Conservation (phyloP, 2,797 vertebrate species). For the Eleutherodactylus coqui region DNA sequence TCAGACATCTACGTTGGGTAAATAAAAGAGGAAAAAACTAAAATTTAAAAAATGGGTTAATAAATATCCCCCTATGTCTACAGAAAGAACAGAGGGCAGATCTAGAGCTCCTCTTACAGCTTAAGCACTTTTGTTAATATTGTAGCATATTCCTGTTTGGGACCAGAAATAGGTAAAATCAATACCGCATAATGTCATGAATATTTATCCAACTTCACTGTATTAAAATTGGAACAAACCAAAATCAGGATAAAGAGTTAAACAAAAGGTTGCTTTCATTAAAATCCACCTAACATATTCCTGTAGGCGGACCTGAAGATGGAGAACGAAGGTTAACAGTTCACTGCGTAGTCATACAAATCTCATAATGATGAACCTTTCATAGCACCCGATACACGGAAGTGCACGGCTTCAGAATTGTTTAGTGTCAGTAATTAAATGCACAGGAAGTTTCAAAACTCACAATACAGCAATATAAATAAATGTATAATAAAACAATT, state of each 20-base stretch:
- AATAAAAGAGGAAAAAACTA: too few relatives aligned
- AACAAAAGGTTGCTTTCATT: constrained; percentile 3
- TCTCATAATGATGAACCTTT: constrained; percentile 9
- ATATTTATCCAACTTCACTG: neutral
- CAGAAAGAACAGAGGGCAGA: too few relatives aligned
- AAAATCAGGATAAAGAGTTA: constrained; percentile 3
- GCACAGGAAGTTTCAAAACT: neutral
- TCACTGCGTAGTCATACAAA: neutral
- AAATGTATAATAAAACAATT: neutral
- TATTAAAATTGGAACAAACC: neutral
- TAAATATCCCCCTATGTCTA: too few relatives aligned
- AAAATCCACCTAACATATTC: neutral
- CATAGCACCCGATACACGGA: neutral
- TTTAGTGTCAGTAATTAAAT: neutral
- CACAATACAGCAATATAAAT: neutral
- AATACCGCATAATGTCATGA: neutral
- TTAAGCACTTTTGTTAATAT: neutral
- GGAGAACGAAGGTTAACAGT: constrained; percentile 5
- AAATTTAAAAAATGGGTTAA: too few relatives aligned
- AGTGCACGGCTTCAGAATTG: neutral
- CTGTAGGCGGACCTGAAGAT: neutral
- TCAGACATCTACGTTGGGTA: too few relatives aligned
- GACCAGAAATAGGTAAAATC: too few relatives aligned
- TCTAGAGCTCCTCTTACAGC: too few relatives aligned
- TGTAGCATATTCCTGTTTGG: neutral